Evolutionary conservation across 2,797 vertebrate genomes (phyloP).

Genomic region (Pipistrellus pipistrellus): DNA sequence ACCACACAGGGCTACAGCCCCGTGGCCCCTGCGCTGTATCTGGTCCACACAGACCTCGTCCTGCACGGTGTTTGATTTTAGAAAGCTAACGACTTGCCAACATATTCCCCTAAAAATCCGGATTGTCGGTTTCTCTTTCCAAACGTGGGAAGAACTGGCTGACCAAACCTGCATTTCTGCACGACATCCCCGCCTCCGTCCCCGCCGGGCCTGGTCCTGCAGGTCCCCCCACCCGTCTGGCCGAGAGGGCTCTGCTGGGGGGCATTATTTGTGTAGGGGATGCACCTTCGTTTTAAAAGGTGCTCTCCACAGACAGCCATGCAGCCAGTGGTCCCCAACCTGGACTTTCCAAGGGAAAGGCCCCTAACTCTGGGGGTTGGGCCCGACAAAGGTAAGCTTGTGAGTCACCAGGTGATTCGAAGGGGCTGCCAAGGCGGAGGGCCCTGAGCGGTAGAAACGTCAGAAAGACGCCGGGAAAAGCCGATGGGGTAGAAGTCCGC

Average conservation of each 20-base stretch:
- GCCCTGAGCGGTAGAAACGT: fast-evolving
- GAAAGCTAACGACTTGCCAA: background rate
- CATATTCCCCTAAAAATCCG: background rate
- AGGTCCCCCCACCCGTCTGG: fast-evolving
- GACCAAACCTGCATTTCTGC: fast-evolving
- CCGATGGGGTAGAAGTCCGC: fast-evolving
- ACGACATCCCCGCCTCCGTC: fast-evolving
- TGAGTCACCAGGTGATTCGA: fast-evolving
- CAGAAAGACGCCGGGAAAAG: fast-evolving
- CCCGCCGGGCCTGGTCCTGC: fast-evolving
- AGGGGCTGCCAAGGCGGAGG: too few relatives aligned
- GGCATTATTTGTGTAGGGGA: fast-evolving
- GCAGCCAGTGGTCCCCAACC: background rate
- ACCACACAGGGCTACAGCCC: fast-evolving
- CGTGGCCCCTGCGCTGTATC: background rate
- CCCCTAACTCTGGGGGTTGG: background rate
- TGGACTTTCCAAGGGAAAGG: fast-evolving
- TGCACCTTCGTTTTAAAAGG: background rate
- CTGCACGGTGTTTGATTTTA: background rate
- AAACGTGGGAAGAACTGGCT: background rate
- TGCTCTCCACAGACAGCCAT: fast-evolving
- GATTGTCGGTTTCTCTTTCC: background rate
- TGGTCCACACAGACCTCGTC: background rate
- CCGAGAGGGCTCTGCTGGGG: fast-evolving
- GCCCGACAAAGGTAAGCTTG: fast-evolving